Conservation (phyloP, 2,888 invertebrate species). For the Camptogramma bilineatum region DNA sequence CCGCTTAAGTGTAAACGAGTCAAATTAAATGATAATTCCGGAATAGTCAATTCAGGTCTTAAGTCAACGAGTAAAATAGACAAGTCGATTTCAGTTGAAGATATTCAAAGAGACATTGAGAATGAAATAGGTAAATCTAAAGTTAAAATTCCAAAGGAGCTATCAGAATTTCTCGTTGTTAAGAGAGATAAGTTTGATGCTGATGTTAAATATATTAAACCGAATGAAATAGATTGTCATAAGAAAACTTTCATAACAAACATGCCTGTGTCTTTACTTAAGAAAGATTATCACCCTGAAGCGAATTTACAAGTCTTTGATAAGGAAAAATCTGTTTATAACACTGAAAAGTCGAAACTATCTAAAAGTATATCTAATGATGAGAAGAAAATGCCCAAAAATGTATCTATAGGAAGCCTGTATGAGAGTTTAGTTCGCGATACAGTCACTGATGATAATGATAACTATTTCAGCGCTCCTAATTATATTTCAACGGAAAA, state of each 20-base stretch:
- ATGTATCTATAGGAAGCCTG: constrained; percentile 13
- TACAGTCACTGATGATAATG: constrained; percentile 21
- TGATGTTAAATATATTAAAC: background rate
- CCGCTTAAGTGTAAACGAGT: constrained; percentile 29
- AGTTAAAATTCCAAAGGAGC: constrained; percentile 6
- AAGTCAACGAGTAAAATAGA: background rate
- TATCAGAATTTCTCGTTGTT: constrained; percentile 20
- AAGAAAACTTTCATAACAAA: constrained; percentile 3
- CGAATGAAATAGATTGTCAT: constrained; percentile 1
- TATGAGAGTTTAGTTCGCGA: constrained; percentile 24
- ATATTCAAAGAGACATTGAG: background rate
- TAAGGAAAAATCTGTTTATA: constrained; percentile 1
- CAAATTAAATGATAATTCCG: constrained; percentile 1
- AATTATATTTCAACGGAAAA: too few species aligned
- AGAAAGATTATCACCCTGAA: constrained; percentile 14
- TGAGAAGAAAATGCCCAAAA: constrained; percentile 11
- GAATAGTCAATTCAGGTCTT: background rate
- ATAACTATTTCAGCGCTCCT: constrained; percentile 14
- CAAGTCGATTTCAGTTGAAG: background rate
- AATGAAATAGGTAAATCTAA: background rate
- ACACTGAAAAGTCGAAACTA: background rate
- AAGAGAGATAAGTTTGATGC: constrained; percentile 9
- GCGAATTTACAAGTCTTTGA: constrained; percentile 4
- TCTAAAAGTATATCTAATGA: background rate
- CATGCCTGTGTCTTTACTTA: constrained; percentile 17